phyloP scores from a whole-genome alignment of 1,140 invertebrate species.

The Ooceraea biroi region DNA sequence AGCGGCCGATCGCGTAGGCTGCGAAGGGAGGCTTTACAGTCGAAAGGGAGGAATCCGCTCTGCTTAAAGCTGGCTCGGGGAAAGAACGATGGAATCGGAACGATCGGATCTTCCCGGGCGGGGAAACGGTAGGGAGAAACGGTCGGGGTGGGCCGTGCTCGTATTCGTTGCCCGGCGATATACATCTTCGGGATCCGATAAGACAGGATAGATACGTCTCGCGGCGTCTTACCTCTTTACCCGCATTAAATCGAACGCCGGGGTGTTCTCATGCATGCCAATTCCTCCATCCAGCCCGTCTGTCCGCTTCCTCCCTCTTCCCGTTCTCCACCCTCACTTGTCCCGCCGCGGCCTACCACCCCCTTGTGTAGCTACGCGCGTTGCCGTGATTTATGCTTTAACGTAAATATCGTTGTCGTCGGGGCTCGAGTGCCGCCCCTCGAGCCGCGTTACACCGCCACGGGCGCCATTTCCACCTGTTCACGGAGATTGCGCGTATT shows the following conservation, averaged over 20 bases:
- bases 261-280: slow-evolving; percentile 85
- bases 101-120: neutral
- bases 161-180: slow-evolving; percentile 77
- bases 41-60: slow-evolving; percentile 47
- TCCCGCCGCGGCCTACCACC: slow-evolving; percentile 19
- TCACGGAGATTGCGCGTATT: slow-evolving; percentile 52
- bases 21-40: slow-evolving; percentile 45
- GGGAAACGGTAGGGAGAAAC: slow-evolving; percentile 42
- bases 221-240: slow-evolving; percentile 82
- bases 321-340: slow-evolving; percentile 19
- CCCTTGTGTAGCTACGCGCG: slow-evolving; percentile 50
- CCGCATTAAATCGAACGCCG: slow-evolving; percentile 85
- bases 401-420: slow-evolving; percentile 81
- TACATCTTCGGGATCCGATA: slow-evolving; percentile 84
- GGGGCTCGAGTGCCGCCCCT: slow-evolving; percentile 67
- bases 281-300: slow-evolving; percentile 74
- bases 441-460: slow-evolving; percentile 59
- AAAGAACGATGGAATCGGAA: slow-evolving; percentile 41
- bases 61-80: slow-evolving; percentile 61
- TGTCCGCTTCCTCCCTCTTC: neutral
- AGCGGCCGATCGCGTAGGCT: slow-evolving; percentile 5
- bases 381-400: slow-evolving; percentile 80
- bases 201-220: slow-evolving; percentile 84
- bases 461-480: slow-evolving; percentile 67
- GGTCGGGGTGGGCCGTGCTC: no score